A percentile compares a stretch with the other conserved stretches of the same genome.
Conservation (phyloP, 2,888 invertebrate genomes). For the Empis livida region DNA sequence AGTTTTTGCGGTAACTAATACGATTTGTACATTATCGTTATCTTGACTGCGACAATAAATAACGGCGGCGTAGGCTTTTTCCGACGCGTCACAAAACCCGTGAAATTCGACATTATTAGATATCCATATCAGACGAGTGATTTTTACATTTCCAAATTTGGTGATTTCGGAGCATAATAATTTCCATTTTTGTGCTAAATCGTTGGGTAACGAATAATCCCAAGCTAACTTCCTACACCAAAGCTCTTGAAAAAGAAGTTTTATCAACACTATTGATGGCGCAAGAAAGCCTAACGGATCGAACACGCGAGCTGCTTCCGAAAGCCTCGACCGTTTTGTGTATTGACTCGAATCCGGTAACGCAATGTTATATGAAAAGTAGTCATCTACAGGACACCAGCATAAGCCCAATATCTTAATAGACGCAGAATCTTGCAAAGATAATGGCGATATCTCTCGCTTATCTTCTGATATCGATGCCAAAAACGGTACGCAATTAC, state of each 20-base stretch:
- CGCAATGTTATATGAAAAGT: neutral
- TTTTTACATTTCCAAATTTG: no score
- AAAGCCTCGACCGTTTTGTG: conserved; percentile 1
- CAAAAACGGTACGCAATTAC: conserved; percentile 4
- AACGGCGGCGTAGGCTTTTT: no score
- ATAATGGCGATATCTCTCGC: neutral
- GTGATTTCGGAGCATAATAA: no score
- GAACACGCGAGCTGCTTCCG: conserved; percentile 12
- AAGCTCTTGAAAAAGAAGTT: conserved; percentile 9
- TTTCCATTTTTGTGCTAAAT: no score
- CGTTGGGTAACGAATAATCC: no score
- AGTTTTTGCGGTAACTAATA: no score
- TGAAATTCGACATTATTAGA: no score
- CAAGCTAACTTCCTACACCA: neutral
- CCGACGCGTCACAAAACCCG: neutral
- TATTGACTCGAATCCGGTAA: neutral
- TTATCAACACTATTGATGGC: conserved; percentile 9
- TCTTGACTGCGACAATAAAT: no score
- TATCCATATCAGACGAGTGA: no score
- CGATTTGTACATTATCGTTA: no score
- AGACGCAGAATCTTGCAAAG: neutral
- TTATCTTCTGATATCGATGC: neutral
- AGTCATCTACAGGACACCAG: conserved; percentile 1
- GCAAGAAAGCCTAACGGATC: conserved; percentile 7
- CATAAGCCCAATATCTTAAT: no score